These are phyloP conservation scores for Hephaestus fuliginosus DNA, from an alignment of 2,797 vertebrate species.

Conservation along the genomic window DNA sequence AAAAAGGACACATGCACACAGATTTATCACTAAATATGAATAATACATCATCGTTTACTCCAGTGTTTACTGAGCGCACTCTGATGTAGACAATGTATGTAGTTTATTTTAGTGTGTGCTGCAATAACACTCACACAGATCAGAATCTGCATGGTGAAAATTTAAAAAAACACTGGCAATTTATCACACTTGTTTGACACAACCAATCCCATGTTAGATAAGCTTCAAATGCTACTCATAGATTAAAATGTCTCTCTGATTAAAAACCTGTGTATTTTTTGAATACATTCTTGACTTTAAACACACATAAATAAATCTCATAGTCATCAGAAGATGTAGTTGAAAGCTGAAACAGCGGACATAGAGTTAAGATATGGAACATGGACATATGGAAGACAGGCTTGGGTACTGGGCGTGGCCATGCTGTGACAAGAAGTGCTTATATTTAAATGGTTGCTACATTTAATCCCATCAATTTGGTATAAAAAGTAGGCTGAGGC, in stretches of 20 bases:
- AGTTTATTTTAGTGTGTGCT: not conserved
- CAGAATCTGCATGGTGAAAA: not conserved
- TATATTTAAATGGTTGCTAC: no score
- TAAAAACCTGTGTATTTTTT: no score
- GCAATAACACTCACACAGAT: not conserved
- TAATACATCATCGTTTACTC: not conserved
- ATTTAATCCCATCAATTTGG: no score
- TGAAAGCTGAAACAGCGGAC: not conserved
- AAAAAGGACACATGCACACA: conserved; percentile 28
- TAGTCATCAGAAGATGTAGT: not conserved
- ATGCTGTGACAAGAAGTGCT: no score
- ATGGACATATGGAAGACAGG: no score
- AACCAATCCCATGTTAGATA: not conserved
- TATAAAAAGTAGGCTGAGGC: no score
- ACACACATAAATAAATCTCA: not conserved
- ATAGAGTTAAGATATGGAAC: not conserved
- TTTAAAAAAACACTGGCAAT: not conserved
- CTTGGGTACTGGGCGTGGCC: no score
- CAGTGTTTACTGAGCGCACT: not conserved
- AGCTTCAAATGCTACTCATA: not conserved
- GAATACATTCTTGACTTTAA: no score
- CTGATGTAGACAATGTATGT: not conserved
- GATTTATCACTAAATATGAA: not conserved
- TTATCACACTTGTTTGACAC: not conserved
- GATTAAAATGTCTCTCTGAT: not conserved